These are phyloP conservation scores for Calameuta filiformis DNA, from an alignment of 2,888 invertebrate species.

Conservation along the genomic window DNA sequence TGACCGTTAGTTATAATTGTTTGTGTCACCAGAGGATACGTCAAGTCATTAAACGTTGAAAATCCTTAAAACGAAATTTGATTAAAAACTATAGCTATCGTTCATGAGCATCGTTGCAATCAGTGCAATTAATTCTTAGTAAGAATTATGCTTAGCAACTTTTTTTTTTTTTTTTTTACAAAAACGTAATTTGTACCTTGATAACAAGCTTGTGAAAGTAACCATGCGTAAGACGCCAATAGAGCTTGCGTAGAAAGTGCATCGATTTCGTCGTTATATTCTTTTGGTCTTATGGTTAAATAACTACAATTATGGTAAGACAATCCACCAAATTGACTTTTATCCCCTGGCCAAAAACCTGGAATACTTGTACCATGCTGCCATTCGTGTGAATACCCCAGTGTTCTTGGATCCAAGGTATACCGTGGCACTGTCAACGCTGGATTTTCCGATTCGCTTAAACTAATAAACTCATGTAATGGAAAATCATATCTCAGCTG, in stretches of 20 bases:
- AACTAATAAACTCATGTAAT: constrained; percentile 73
- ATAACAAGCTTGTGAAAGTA: constrained; percentile 81
- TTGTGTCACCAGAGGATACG: constrained; percentile 92
- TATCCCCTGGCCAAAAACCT: constrained; percentile 88
- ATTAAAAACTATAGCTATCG: too few species aligned
- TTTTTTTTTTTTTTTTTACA: too few species aligned
- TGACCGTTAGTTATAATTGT: constrained; percentile 90
- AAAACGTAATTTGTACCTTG: constrained; percentile 68
- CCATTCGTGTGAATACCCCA: constrained; percentile 71
- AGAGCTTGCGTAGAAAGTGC: constrained; percentile 81
- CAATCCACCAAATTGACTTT: constrained; percentile 80
- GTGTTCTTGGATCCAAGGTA: constrained; percentile 71
- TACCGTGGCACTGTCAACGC: constrained; percentile 72
- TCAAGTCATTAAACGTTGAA: constrained; percentile 88
- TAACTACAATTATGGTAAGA: constrained; percentile 79
- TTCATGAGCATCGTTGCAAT: too few species aligned
- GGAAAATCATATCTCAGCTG: constrained; percentile 78
- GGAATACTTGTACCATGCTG: constrained; percentile 81
- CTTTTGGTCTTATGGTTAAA: constrained; percentile 66
- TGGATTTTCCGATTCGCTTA: constrained; percentile 70
- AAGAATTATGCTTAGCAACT: too few species aligned
- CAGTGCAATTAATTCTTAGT: too few species aligned
- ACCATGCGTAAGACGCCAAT: constrained; percentile 83
- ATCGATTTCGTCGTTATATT: constrained; percentile 72
- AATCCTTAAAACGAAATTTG: constrained; percentile 70